phyloP scores from a whole-genome alignment of 2,113 vertebrate genomes.

The Eolophus roseicapilla region DNA sequence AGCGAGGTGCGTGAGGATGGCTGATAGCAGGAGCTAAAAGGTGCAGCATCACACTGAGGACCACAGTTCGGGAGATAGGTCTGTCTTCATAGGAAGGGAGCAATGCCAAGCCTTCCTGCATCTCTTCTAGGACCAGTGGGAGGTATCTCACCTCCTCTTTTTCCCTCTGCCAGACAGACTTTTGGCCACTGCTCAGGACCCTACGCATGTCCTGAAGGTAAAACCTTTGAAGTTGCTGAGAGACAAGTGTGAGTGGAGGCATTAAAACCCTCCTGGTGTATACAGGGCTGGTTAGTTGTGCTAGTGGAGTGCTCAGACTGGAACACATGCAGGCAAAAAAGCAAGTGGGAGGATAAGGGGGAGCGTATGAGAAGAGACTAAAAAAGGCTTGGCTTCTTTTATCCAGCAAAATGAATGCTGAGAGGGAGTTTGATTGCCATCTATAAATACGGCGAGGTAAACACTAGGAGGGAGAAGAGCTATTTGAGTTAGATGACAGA shows the following conservation, averaged over 20 bases:
- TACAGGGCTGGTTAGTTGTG: neutral
- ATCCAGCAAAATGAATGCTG: constrained; percentile 1
- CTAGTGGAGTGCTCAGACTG: neutral
- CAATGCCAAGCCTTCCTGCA: neutral
- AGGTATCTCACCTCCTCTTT: neutral
- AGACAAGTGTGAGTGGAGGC: neutral
- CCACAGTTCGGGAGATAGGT: rapidly evolving
- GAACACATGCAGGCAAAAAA: neutral
- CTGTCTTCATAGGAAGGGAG: neutral
- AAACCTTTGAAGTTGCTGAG: neutral
- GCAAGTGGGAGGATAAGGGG: constrained; percentile 11
- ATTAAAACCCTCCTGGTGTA: neutral
- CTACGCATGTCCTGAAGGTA: neutral
- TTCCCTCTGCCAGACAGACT: neutral
- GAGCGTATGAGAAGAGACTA: neutral
- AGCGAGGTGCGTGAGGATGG: neutral
- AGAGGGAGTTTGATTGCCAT: constrained; percentile 51
- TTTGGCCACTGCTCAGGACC: neutral
- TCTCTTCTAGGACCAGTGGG: neutral
- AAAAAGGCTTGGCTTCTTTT: constrained; percentile 37
- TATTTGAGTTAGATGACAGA: constrained; percentile 32
- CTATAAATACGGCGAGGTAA: constrained; percentile 37
- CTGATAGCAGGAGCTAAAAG: neutral
- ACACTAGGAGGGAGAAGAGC: constrained; percentile 50
- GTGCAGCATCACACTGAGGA: neutral